Evolutionary conservation across 92 coral and sea anemone species (phyloP), one percentile per base, ranked within the genome.

Genomic region (Heliopora coerulea): DNA sequence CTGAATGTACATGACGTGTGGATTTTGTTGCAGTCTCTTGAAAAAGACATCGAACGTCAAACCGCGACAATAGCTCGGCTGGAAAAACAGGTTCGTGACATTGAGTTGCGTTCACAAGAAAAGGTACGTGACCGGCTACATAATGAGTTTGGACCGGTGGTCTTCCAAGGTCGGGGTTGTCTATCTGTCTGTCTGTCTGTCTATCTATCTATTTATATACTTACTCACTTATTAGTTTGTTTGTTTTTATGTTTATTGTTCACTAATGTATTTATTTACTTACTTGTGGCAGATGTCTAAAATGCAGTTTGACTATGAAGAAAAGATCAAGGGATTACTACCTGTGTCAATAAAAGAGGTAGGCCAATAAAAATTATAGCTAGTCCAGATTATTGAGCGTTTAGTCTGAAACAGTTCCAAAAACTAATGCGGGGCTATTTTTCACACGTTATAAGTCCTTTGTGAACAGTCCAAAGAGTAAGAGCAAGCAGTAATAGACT

Each of bases 271-370:
- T 15, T 46, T 25, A 10, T 78, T 41, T 14, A 12, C 26, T 21
- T 42, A 8, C 41, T 1, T 40, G 20, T 41, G 9, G 32, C 84
- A 88, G 97, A 66, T 89, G 20, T 93, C 96, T 14, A 85, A 90
- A 60, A 78, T 90, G 25, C 95, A 91, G 24, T 82, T 87, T 35
- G 88, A 88, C 32, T 86, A 88, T 78, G 98, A 93, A 40, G 98
- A 90, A 66, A 93, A 88, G 80, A 75, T 93, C 84, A 90, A 84
- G 60, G 96, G 93, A 13, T 80, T 90, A 18, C 75, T 93, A 89
- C 96, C 98, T 3, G 89, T 86, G 32, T 82, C 90, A 19, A 86
- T 93, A 3, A 83, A 92, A 86, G 95, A 90, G 87, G 98, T 93
- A 72, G 14, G 83, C n/a, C n/a, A n/a, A n/a, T n/a, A n/a, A n/a